Evolutionary conservation across 2,888 invertebrate genomes (phyloP), one percentile per base, ranked within the genome.

Genomic region (Lasioglossum malachurum): DNA sequence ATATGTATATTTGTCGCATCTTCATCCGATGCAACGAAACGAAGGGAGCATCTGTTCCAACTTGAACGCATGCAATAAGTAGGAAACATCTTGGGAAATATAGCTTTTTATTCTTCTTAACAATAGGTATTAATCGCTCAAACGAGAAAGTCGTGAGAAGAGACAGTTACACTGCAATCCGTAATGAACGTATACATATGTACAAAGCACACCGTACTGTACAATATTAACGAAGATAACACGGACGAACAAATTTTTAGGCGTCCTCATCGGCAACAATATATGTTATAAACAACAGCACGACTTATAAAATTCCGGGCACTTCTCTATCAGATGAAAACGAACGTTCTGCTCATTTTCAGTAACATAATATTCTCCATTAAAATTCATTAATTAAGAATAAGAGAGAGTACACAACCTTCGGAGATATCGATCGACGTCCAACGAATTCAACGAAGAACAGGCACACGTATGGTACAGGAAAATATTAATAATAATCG

Each of bases 31-130:
- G 35, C 16, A 8, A 38, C 16, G 67, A 8, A 23, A 35, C 67
- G 69, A 23, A 19, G 23, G 69, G 38, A 67, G 14, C 8, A 67
- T 31, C 35, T 38, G 35, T 67, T 35, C 23, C 10, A 67, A 10
- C 67, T 23, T 35, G 2, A 67, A 23, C 31, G 41, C 31, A 69
- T 27, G 57, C 53, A 67, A 77, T 38, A 84, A 84, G 74, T 31
- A 57, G 19, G 38, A 46, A 44, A 12, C 41, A 57, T 46, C 16
- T 75, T 41, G 31, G 16, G 57, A 57, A 84, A 75, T 27, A 27
- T 84, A 49, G 23, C 0, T 44, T 46, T 79, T 85, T 85, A 79
- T 80, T 85, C n/a, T 14, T 73, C 19, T 75, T 74, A 49, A 71
- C 49, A 57, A 27, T 53, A 44, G 49, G 31, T 4, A 23, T n/a